Percentiles rank a stretch among this genome's conserved stretches.
These are phyloP conservation scores for Oryzias dopingdopingensis DNA, from an alignment of 2,797 vertebrate genomes.

Conservation along the genomic window DNA sequence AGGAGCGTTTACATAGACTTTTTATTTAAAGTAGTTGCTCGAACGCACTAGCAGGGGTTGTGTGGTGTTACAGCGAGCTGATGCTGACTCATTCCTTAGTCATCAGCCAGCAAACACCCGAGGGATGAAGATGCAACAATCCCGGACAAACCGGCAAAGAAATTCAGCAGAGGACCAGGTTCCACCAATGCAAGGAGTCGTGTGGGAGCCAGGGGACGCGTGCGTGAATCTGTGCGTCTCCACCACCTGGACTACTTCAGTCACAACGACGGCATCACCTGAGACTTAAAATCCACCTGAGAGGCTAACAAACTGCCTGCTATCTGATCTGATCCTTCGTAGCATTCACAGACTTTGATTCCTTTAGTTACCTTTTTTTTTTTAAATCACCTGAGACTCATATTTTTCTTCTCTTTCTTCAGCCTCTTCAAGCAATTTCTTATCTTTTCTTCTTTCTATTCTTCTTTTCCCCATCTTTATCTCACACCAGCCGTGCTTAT, in stretches of 20 bases:
- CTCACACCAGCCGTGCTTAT: constrained; percentile 34
- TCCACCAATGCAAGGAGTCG: constrained; percentile 40
- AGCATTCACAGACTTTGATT: constrained; percentile 36
- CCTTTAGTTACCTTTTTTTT: constrained; percentile 31
- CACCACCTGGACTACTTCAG: constrained; percentile 45
- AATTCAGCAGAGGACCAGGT: constrained; percentile 35
- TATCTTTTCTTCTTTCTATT: constrained; percentile 32
- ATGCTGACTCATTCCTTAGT: constrained; percentile 55
- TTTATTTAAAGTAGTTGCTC: too few species aligned
- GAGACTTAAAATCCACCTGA: constrained; percentile 39
- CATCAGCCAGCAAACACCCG: constrained; percentile 56
- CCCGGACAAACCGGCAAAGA: constrained; percentile 21
- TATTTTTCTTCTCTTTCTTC: constrained; percentile 24
- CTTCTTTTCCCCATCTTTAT: constrained; percentile 42
- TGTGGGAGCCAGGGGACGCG: constrained; percentile 32
- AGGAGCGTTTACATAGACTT: too few species aligned
- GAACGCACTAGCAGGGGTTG: constrained; percentile 20
- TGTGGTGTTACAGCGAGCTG: constrained; percentile 44
- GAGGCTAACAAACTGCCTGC: constrained; percentile 34
- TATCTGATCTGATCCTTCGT: constrained; percentile 34
- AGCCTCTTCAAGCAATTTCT: constrained; percentile 30
- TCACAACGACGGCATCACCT: constrained; percentile 46
- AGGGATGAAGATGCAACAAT: constrained; percentile 31
- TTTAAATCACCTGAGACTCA: constrained; percentile 25
- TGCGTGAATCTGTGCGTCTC: constrained; percentile 36